Conservation (phyloP, 2,888 invertebrate species). For the Heliconius erato region DNA sequence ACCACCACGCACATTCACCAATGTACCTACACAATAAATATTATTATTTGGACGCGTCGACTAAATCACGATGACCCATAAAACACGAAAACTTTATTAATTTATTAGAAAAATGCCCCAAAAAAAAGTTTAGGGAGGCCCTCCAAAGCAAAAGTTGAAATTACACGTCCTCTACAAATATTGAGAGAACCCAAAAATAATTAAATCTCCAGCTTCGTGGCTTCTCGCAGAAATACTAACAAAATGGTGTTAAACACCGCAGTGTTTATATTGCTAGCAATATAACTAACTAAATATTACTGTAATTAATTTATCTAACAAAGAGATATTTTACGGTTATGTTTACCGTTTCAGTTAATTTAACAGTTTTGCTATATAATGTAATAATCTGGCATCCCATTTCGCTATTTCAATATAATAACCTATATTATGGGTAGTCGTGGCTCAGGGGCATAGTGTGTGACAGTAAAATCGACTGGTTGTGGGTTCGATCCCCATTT, state of each 20-base stretch:
- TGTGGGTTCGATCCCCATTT: no score
- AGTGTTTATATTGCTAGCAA: conserved; percentile 16
- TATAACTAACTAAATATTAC: background rate
- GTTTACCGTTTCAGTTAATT: conserved; percentile 14
- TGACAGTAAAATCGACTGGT: no score
- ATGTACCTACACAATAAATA: background rate
- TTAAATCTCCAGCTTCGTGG: conserved; percentile 28
- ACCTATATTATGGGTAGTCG: no score
- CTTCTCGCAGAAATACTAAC: background rate
- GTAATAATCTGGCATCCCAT: background rate
- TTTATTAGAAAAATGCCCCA: background rate
- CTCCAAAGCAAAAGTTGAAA: conserved; percentile 1
- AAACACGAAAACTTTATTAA: background rate
- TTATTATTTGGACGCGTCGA: background rate
- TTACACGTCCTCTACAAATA: conserved; percentile 26
- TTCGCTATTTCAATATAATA: background rate
- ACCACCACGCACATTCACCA: background rate
- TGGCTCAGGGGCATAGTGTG: no score
- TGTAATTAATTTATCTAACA: conserved; percentile 10
- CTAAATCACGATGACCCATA: background rate
- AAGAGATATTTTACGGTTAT: conserved; percentile 10
- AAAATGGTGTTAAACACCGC: conserved; percentile 4
- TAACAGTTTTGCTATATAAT: background rate
- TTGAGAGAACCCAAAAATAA: conserved; percentile 24
- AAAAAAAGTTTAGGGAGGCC: background rate